phyloP scores from a whole-genome alignment of 2,888 invertebrate species.

The Andrena bucephala region DNA sequence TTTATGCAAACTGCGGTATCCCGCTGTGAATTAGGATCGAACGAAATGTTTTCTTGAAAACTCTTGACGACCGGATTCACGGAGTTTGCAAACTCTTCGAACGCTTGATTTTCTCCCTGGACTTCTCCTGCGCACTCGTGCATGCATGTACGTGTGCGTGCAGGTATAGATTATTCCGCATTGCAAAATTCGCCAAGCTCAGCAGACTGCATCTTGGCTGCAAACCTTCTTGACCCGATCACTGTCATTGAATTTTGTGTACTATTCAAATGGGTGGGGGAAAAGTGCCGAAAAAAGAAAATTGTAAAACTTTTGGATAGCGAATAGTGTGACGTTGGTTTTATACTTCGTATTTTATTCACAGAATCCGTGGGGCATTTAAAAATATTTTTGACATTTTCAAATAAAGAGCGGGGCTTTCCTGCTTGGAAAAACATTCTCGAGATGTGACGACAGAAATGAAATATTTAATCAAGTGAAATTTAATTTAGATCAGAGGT shows the following conservation, averaged over 20 bases:
- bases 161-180: slow-evolving; percentile 14
- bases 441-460: too few species aligned
- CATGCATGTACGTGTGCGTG: not conserved
- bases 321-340: too few species aligned
- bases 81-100: slow-evolving; percentile 1
- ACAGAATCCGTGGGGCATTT: too few species aligned
- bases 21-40: not conserved
- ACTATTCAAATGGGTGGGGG: not conserved
- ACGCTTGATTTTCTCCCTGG: slow-evolving; percentile 17
- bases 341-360: too few species aligned
- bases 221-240: slow-evolving; percentile 40
- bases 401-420: too few species aligned
- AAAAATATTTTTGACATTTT: too few species aligned
- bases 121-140: not conserved
- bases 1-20: not conserved
- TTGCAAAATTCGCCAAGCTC: slow-evolving; percentile 36
- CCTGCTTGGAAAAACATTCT: too few species aligned
- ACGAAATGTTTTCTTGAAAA: not conserved
- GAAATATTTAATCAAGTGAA: too few species aligned
- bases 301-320: too few species aligned
- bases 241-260: slow-evolving; percentile 16
- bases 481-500: too few species aligned
- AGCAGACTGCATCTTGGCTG: slow-evolving; percentile 13
- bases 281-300: too few species aligned
- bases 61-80: not conserved